These are phyloP conservation scores for Muraenolepis orangiensis DNA, from an alignment of 2,797 vertebrate genomes.

Conservation along the genomic window DNA sequence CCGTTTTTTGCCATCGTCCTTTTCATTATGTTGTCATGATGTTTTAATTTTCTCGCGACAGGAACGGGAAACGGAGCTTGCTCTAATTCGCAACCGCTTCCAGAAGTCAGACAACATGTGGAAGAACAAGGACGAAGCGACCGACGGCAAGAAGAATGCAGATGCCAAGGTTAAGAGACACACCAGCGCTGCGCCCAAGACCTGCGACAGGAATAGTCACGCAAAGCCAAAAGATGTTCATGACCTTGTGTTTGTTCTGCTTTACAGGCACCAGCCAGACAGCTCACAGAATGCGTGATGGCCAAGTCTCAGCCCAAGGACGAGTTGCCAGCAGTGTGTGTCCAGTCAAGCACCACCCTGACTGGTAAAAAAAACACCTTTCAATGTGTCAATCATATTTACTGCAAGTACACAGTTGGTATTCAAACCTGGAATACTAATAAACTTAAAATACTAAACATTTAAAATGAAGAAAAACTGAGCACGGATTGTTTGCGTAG, in stretches of 20 bases:
- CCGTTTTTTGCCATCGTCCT: too few relatives aligned
- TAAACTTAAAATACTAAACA: too few relatives aligned
- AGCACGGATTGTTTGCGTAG: too few relatives aligned
- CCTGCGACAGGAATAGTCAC: not conserved
- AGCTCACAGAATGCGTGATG: conserved; percentile 18
- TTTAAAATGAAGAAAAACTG: too few relatives aligned
- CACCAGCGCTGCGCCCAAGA: not conserved
- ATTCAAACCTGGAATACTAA: too few relatives aligned
- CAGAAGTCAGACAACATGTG: conserved; percentile 80
- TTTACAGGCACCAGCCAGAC: conserved; percentile 28
- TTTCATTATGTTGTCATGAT: too few relatives aligned
- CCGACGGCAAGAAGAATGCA: conserved; percentile 46
- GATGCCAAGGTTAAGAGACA: conserved; percentile 47
- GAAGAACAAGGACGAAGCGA: conserved; percentile 65
- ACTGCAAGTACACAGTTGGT: too few relatives aligned
- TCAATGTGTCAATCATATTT: too few relatives aligned
- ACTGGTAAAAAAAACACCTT: conserved; percentile 32
- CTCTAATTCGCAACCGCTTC: conserved; percentile 82
- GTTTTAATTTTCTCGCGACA: conserved; percentile 49
- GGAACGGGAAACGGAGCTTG: conserved; percentile 90
- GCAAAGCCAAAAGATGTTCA: not conserved
- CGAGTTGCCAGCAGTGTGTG: conserved; percentile 16
- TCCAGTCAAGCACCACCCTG: conserved; percentile 14
- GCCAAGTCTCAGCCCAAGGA: conserved; percentile 11
- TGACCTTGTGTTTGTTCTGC: not conserved